Percentiles rank a stretch among this genome's conserved stretches.
These are phyloP conservation scores for Esox masquinongy DNA, from an alignment of 2,797 vertebrate genomes.

Conservation along the genomic window DNA sequence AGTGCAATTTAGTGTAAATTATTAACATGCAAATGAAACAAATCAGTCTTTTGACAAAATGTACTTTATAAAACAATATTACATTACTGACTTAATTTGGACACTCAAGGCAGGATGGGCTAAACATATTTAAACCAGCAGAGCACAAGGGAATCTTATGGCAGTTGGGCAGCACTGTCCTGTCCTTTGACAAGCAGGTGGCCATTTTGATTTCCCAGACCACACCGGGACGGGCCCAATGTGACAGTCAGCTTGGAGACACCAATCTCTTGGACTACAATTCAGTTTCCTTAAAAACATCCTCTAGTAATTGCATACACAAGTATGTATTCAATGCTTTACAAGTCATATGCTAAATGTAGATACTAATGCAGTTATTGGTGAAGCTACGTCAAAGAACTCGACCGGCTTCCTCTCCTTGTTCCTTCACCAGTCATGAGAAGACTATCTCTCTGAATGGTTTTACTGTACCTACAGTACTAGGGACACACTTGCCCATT, in stretches of 20 bases:
- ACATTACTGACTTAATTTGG: not conserved
- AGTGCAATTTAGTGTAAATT: too few species aligned
- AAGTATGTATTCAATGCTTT: not conserved
- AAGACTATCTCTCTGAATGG: not conserved
- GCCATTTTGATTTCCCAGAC: slow-evolving; percentile 2
- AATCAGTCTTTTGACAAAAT: not conserved
- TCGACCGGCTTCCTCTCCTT: not conserved
- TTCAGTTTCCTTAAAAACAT: not conserved
- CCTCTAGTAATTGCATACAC: not conserved
- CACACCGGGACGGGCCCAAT: not conserved
- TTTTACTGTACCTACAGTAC: not conserved
- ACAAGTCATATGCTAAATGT: not conserved
- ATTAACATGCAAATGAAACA: too few species aligned
- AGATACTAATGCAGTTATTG: not conserved
- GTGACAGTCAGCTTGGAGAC: not conserved
- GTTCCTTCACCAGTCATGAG: not conserved
- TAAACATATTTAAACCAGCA: not conserved
- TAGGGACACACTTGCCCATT: too few species aligned
- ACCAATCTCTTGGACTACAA: not conserved
- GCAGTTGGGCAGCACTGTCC: not conserved
- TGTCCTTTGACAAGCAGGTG: not conserved
- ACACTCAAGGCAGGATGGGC: not conserved
- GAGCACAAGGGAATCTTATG: not conserved
- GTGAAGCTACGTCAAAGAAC: not conserved
- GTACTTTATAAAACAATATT: slow-evolving; percentile 7